Conservation (phyloP, 2,888 invertebrate genomes). For the Timema podura region DNA sequence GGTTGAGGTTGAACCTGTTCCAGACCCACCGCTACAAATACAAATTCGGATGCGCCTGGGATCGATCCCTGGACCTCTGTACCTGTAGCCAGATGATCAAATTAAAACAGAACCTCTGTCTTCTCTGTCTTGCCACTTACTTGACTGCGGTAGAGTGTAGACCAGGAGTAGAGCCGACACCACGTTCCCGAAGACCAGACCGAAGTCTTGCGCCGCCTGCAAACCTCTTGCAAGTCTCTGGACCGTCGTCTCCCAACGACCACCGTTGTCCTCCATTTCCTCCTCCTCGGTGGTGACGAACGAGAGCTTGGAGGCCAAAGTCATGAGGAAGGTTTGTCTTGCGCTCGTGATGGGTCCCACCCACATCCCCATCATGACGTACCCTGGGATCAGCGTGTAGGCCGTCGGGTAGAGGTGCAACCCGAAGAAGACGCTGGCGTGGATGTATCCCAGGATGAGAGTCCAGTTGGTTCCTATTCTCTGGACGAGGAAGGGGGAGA, state of each 20-base stretch:
- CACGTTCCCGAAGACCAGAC: conserved; percentile 53
- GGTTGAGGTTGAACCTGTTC: no score
- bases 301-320: conserved; percentile 45
- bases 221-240: conserved; percentile 52
- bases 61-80: no score
- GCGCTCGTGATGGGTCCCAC: conserved; percentile 45
- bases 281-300: conserved; percentile 46
- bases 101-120: no score
- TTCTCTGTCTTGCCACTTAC: no score
- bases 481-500: conserved; percentile 50
- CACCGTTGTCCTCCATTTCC: conserved; percentile 40
- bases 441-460: conserved; percentile 49
- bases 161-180: conserved; percentile 48
- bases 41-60: no score
- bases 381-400: conserved; percentile 52
- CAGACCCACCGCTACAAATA: no score
- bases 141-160: conserved; percentile 37
- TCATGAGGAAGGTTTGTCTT: conserved; percentile 45
- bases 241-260: conserved; percentile 38
- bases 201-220: conserved; percentile 53
- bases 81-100: no score
- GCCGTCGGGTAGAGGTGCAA: conserved; percentile 56
- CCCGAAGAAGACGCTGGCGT: conserved; percentile 56
- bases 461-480: conserved; percentile 51
- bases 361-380: conserved; percentile 54